These are phyloP conservation scores for Opisthograptis luteolata DNA, from an alignment of 2,888 invertebrate species.

Conservation along the genomic window DNA sequence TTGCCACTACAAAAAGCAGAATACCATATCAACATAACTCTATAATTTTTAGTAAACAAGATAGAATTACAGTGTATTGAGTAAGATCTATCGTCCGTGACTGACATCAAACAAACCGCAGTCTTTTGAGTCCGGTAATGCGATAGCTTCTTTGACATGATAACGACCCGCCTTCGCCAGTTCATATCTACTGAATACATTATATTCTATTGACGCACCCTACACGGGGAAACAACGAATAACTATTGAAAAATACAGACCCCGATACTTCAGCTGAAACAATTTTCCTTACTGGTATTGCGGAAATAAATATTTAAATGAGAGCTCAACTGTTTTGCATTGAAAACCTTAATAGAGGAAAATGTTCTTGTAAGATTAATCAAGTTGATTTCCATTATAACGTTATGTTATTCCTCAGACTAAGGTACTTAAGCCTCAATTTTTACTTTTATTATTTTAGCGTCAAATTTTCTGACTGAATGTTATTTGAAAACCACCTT, in stretches of 20 bases:
- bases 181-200: slow-evolving; percentile 74
- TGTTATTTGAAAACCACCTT: slow-evolving; percentile 30
- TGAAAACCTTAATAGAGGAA: slow-evolving; percentile 25
- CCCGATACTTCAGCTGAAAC: slow-evolving; percentile 29
- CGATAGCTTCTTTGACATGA: slow-evolving; percentile 83
- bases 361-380: slow-evolving; percentile 21
- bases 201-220: slow-evolving; percentile 62
- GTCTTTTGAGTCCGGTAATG: slow-evolving; percentile 77
- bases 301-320: slow-evolving; percentile 32
- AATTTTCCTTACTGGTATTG: slow-evolving; percentile 33
- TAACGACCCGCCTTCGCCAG: slow-evolving; percentile 67
- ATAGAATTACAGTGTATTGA: slow-evolving; percentile 53
- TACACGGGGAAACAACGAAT: slow-evolving; percentile 44
- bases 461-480: slow-evolving; percentile 8
- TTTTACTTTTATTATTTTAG: slow-evolving; percentile 10
- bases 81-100: slow-evolving; percentile 53
- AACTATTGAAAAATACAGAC: slow-evolving; percentile 60
- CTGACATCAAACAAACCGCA: slow-evolving; percentile 74
- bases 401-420: slow-evolving; percentile 17
- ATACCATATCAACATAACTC: slow-evolving; percentile 2
- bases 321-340: slow-evolving; percentile 27
- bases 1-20: not conserved
- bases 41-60: slow-evolving; percentile 35
- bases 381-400: slow-evolving; percentile 24
- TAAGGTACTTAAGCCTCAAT: slow-evolving; percentile 13